Percentiles rank a stretch among this genome's conserved stretches.
These are phyloP conservation scores for Drosophila helvetica DNA, from an alignment of 2,888 invertebrate species.

Conservation along the genomic window DNA sequence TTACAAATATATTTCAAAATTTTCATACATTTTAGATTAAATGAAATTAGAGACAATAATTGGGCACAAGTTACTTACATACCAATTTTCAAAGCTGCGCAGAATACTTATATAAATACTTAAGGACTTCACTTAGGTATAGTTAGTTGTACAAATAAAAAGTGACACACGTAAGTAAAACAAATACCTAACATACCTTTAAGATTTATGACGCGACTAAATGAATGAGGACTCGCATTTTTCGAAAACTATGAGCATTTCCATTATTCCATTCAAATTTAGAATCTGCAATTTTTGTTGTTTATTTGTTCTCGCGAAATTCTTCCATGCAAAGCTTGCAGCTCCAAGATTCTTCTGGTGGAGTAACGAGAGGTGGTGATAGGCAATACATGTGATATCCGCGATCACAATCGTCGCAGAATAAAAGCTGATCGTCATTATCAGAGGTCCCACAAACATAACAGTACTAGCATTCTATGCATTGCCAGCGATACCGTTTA, in stretches of 20 bases:
- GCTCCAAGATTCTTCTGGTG: constrained; percentile 98
- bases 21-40: constrained; percentile 13
- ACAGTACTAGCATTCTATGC: constrained; percentile 99
- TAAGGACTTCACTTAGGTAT: constrained; percentile 52
- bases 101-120: constrained; percentile 30
- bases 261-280: not conserved
- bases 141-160: constrained; percentile 55
- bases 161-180: constrained; percentile 51
- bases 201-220: not conserved
- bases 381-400: constrained; percentile 99
- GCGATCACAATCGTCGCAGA: constrained; percentile 99
- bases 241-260: too few species aligned
- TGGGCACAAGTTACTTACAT: constrained; percentile 28
- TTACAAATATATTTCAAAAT: too few species aligned
- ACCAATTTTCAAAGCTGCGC: constrained; percentile 41
- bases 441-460: constrained; percentile 99
- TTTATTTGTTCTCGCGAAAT: constrained; percentile 87
- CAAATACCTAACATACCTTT: constrained; percentile 35
- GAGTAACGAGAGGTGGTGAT: constrained; percentile 95
- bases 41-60: constrained; percentile 10
- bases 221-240: not conserved
- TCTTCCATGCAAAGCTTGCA: constrained; percentile 94
- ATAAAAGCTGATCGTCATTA: constrained; percentile 99
- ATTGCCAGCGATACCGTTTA: constrained; percentile 99
- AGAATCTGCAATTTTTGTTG: not conserved